Base-by-base conservation (phyloP, 2,797 vertebrate species). In the Esox masquinongy region DNA sequence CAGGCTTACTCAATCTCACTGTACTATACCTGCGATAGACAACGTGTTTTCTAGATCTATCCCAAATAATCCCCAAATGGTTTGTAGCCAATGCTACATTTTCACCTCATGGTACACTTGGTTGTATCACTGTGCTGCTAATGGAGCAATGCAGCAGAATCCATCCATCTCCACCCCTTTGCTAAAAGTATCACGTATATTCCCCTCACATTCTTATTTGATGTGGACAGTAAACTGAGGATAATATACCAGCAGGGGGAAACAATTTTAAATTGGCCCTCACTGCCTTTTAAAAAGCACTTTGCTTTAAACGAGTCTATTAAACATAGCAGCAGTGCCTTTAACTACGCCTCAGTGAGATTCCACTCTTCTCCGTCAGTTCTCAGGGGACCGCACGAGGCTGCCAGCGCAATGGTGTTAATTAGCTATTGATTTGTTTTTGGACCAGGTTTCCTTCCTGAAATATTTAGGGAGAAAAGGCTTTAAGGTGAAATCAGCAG, bases 351-450 rank as follows among this genome's bases (percentile, higher is more conserved):
- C 79, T 79, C 82, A 87, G 87, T 84, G 89, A 83, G 90, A 91
- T 85, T 82, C 82, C 56, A 47, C 80, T 91, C 84, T 77, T 63
- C 68, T 68, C 69, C 71, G 72, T 51, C 75, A 80, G 79, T 87
- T 81, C 77, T 72, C 2, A 3, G 74, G 31, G 80, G 76, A 64
- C 67, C 70, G 70, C 74, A 76, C 76, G 81, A 5, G 31, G 77
- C 77, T 71, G 74, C 17, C 19, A 56, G n/a, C 19, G 9, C 8
- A 2, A 11, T 59, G 69, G 82, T 88, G 86, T 90, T 91, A 90
- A 90, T 91, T 84, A 82, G 73, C 82, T 89, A 91, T 93, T 91
- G 89, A 89, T 92, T 89, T 76, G 79, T 76, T 78, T 80, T 73
- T 73, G 79, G 78, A n/a, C 73, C 73, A 51, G 77, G 78, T 76